Conservation (phyloP, 2,888 invertebrate genomes). For the Drosophila sordidula region DNA sequence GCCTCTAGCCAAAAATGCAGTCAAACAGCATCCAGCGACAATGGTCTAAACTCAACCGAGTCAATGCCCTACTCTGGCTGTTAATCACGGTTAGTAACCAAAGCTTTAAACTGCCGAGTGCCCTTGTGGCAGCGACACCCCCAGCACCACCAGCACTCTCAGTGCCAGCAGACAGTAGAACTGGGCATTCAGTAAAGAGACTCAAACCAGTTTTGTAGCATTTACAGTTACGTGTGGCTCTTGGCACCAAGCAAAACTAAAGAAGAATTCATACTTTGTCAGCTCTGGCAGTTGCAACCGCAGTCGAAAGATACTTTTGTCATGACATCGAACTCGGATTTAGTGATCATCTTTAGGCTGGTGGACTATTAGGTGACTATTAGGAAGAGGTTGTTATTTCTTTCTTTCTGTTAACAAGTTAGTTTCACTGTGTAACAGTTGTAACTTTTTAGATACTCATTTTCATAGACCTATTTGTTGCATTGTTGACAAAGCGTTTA, state of each 20-base stretch:
- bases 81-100: conserved; percentile 23
- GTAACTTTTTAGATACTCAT: neutral
- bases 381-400: too few relatives aligned
- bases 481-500: neutral
- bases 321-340: conserved; percentile 35
- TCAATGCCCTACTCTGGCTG: conserved; percentile 41
- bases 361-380: too few relatives aligned
- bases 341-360: neutral
- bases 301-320: conserved; percentile 37
- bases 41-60: conserved; percentile 27
- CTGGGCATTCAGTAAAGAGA: too few relatives aligned
- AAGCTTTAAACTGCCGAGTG: conserved; percentile 49
- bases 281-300: conserved; percentile 11
- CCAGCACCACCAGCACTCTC: neutral
- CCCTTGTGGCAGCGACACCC: conserved; percentile 58
- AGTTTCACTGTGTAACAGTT: neutral
- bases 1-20: conserved; percentile 58
- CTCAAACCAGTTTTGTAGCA: conserved; percentile 59
- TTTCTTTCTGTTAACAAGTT: too few relatives aligned
- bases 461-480: neutral
- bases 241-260: conserved; percentile 1
- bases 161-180: conserved; percentile 7
- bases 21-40: conserved; percentile 63
- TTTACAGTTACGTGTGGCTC: conserved; percentile 43
- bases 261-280: conserved; percentile 6